Percentiles rank a stretch among this genome's conserved stretches.
These are phyloP conservation scores for Poecilus cupreus DNA, from an alignment of 2,888 invertebrate genomes.

Conservation along the genomic window DNA sequence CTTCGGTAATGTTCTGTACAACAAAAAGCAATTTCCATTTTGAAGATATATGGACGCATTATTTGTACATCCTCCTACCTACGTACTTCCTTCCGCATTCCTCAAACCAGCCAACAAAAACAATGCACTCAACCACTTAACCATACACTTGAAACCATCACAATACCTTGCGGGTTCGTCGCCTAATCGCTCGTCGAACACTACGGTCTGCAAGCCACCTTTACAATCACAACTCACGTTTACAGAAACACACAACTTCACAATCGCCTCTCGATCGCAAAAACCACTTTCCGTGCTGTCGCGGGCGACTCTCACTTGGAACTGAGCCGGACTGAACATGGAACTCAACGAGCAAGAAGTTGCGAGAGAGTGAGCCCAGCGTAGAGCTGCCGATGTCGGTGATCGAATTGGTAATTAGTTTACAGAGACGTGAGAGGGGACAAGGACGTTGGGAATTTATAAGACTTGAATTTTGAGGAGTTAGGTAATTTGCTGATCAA, in stretches of 20 bases:
- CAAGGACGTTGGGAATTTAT: not conserved
- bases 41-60: no score
- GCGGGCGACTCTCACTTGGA: slow-evolving; percentile 44
- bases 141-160: not conserved
- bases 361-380: slow-evolving; percentile 11
- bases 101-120: not conserved
- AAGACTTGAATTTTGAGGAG: not conserved
- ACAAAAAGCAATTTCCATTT: no score
- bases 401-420: slow-evolving; percentile 14
- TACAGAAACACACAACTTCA: not conserved
- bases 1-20: no score
- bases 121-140: not conserved
- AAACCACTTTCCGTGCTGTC: slow-evolving; percentile 45
- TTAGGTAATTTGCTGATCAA: not conserved
- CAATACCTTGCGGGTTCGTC: slow-evolving; percentile 18
- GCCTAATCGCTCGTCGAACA: slow-evolving; percentile 13
- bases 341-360: not conserved
- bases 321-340: slow-evolving; percentile 1
- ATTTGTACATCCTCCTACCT: not conserved
- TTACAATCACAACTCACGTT: not conserved
- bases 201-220: no score
- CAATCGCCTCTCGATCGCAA: not conserved
- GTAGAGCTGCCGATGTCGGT: not conserved
- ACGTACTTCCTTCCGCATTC: slow-evolving; percentile 7
- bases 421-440: not conserved